phyloP scores from a whole-genome alignment of 2,888 invertebrate genomes.

The Harpalus rufipes region DNA sequence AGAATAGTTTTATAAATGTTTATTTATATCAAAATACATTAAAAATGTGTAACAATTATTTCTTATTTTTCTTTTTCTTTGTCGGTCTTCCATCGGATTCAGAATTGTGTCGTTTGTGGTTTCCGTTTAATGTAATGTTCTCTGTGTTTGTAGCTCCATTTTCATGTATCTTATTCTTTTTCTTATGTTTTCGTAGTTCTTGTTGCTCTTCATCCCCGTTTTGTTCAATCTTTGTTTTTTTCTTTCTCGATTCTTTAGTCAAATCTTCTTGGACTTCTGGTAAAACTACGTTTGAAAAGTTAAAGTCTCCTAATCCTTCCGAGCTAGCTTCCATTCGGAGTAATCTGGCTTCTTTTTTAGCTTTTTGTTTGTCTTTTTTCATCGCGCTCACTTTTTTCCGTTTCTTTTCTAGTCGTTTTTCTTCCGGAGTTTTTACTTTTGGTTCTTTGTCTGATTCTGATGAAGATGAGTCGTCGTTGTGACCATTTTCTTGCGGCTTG shows the following conservation, averaged over 20 bases:
- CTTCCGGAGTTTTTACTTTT: conserved; percentile 67
- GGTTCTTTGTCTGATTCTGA: conserved; percentile 68
- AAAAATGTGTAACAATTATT: conserved; percentile 44
- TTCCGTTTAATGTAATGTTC: conserved; percentile 10
- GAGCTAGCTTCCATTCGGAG: conserved; percentile 77
- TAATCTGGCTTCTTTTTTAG: conserved; percentile 78
- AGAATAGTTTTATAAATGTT: conserved; percentile 7
- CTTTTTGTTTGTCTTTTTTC: conserved; percentile 75
- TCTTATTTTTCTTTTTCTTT: conserved; percentile 43
- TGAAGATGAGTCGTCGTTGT: conserved; percentile 69
- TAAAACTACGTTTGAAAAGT: conserved; percentile 72
- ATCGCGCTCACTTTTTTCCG: conserved; percentile 73
- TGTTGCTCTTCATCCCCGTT: conserved; percentile 64
- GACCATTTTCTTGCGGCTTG: conserved; percentile 71
- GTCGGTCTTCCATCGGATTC: conserved; percentile 52
- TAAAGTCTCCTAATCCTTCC: conserved; percentile 75
- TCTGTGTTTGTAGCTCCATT: neutral
- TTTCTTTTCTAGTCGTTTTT: conserved; percentile 72
- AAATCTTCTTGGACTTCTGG: conserved; percentile 54
- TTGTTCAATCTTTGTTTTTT: conserved; percentile 66
- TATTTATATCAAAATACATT: conserved; percentile 27
- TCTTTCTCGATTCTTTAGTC: conserved; percentile 69
- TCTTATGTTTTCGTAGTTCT: conserved; percentile 33
- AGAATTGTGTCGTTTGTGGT: conserved; percentile 24
- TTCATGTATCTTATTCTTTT: conserved; percentile 53